These are phyloP conservation scores for Micrasema minimum DNA, from an alignment of 1,140 invertebrate species.

Conservation along the genomic window DNA sequence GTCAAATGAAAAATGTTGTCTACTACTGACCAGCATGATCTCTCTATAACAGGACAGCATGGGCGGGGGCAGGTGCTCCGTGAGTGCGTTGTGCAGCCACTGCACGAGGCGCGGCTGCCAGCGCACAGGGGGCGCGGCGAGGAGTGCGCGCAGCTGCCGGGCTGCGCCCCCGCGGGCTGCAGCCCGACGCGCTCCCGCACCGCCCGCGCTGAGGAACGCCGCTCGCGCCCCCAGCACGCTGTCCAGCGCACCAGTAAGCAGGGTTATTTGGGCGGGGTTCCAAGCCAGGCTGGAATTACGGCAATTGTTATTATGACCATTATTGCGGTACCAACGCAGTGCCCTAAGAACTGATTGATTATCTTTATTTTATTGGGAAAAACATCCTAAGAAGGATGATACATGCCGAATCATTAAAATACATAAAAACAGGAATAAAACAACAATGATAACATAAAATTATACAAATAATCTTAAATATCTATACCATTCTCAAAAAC, in stretches of 20 bases:
- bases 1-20: too few species aligned
- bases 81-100: slow-evolving; percentile 50
- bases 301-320: too few species aligned
- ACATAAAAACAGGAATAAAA: too few species aligned
- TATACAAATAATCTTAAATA: too few species aligned
- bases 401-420: too few species aligned
- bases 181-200: slow-evolving; percentile 43
- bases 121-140: slow-evolving; percentile 43
- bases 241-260: slow-evolving; percentile 40
- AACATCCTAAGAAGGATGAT: too few species aligned
- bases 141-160: slow-evolving; percentile 40
- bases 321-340: too few species aligned
- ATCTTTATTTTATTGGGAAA: too few species aligned
- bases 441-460: too few species aligned
- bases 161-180: slow-evolving; percentile 44
- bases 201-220: slow-evolving; percentile 42
- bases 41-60: slow-evolving; percentile 46
- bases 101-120: slow-evolving; percentile 49
- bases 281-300: slow-evolving; percentile 49
- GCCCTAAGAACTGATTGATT: too few species aligned
- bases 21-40: slow-evolving; percentile 46
- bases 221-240: slow-evolving; percentile 40
- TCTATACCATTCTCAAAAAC: too few species aligned
- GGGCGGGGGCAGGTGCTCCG: slow-evolving; percentile 47
- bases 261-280: slow-evolving; percentile 39